Conservation (phyloP, 2,888 invertebrate species). For the Calliopum simillimum region DNA sequence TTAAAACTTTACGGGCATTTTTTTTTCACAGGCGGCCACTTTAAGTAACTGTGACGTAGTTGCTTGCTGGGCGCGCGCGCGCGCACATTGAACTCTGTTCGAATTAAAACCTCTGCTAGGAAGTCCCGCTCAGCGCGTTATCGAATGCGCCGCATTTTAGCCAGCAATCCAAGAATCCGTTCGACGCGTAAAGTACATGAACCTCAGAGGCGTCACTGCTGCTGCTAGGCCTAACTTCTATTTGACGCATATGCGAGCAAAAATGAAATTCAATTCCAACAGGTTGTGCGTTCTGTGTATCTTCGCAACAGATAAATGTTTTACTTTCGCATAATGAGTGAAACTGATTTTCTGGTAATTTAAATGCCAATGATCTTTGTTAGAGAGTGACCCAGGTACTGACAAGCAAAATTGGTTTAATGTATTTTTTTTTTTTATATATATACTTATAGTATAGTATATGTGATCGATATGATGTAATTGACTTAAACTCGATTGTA, state of each 20-base stretch:
- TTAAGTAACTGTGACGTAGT: slow-evolving; percentile 19
- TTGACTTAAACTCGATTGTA: too few relatives aligned
- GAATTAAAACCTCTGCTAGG: neutral
- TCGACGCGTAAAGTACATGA: slow-evolving; percentile 9
- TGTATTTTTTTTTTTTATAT: too few relatives aligned
- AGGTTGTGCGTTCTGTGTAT: neutral
- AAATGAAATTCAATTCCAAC: neutral
- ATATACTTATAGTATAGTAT: too few relatives aligned
- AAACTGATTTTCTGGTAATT: neutral
- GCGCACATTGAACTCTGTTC: slow-evolving; percentile 23
- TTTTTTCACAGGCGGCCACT: neutral
- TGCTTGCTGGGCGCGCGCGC: neutral
- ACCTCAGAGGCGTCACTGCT: neutral
- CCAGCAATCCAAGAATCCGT: neutral
- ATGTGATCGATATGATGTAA: too few relatives aligned
- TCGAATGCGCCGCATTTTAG: slow-evolving; percentile 5
- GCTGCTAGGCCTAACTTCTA: neutral
- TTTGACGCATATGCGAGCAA: neutral
- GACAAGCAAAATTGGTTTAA: too few relatives aligned
- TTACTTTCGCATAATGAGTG: slow-evolving; percentile 15
- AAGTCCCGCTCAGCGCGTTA: neutral
- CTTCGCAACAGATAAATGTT: slow-evolving; percentile 5
- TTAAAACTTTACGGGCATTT: neutral
- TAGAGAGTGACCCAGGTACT: too few relatives aligned
- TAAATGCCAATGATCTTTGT: neutral